Conservation (phyloP, 2,888 invertebrate genomes). For the Yponomeuta sedellus region DNA sequence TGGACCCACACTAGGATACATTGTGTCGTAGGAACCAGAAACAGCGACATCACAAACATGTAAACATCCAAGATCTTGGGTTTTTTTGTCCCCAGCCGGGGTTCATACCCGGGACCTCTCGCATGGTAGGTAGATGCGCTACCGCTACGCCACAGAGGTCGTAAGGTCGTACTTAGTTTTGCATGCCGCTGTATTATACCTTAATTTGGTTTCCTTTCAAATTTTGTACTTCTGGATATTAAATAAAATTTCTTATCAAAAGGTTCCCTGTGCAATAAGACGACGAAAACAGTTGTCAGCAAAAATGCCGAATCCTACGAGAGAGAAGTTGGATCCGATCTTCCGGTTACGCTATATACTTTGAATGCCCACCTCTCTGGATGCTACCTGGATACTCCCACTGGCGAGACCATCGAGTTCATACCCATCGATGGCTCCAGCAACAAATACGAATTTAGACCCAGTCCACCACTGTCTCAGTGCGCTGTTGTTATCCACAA, state of each 20-base stretch:
- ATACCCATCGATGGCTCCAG: not conserved
- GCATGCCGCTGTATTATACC: too few relatives aligned
- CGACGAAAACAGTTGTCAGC: not conserved
- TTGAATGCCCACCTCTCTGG: not conserved
- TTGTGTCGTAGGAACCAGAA: too few relatives aligned
- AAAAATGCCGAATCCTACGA: not conserved
- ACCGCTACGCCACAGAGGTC: too few relatives aligned
- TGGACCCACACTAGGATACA: too few relatives aligned
- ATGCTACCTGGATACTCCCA: not conserved
- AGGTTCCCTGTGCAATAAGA: not conserved
- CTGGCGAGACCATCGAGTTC: not conserved
- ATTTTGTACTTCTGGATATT: too few relatives aligned
- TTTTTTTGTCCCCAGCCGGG: too few relatives aligned
- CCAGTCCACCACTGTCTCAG: not conserved
- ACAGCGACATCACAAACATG: too few relatives aligned
- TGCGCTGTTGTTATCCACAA: not conserved
- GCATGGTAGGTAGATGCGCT: too few relatives aligned
- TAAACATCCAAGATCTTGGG: too few relatives aligned
- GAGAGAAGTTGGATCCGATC: not conserved
- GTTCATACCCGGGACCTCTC: too few relatives aligned
- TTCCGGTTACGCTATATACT: not conserved
- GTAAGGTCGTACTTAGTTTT: too few relatives aligned
- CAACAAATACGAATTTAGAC: not conserved
- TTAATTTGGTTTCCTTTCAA: too few relatives aligned
- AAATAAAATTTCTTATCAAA: not conserved